phyloP scores from a whole-genome alignment of 2,797 vertebrate species.

The Halcyon badia region DNA sequence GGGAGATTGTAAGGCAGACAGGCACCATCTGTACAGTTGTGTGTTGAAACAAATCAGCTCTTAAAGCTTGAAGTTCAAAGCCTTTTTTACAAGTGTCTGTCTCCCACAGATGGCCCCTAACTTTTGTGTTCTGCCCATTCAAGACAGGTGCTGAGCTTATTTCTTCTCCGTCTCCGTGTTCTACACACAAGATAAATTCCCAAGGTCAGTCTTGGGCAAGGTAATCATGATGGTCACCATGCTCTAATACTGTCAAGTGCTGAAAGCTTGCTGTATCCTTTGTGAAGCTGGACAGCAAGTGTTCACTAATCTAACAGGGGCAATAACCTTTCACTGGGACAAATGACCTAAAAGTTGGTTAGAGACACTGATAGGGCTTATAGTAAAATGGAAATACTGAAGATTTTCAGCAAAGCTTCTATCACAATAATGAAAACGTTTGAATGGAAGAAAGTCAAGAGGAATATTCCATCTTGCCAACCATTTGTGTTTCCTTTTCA shows the following conservation, averaged over 20 bases:
- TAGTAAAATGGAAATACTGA: not conserved
- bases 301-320: rapidly evolving
- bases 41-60: not conserved
- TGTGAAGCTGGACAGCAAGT: not conserved
- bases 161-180: rapidly evolving
- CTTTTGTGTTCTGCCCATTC: not conserved
- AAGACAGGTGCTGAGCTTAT: not conserved
- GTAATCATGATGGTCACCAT: not conserved
- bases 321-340: not conserved
- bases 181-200: not conserved
- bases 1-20: not conserved
- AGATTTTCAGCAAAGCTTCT: not conserved
- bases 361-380: not conserved
- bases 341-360: not conserved
- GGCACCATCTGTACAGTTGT: not conserved
- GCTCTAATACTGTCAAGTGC: too few species aligned
- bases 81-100: not conserved
- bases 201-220: not conserved
- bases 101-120: not conserved
- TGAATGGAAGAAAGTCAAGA: not conserved
- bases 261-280: not conserved
- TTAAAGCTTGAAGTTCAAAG: not conserved
- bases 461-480: not conserved
- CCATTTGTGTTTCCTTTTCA: not conserved
- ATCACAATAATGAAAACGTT: not conserved